These are phyloP conservation scores for Trichopoda pennipes DNA, from an alignment of 2,888 invertebrate species.

Conservation along the genomic window DNA sequence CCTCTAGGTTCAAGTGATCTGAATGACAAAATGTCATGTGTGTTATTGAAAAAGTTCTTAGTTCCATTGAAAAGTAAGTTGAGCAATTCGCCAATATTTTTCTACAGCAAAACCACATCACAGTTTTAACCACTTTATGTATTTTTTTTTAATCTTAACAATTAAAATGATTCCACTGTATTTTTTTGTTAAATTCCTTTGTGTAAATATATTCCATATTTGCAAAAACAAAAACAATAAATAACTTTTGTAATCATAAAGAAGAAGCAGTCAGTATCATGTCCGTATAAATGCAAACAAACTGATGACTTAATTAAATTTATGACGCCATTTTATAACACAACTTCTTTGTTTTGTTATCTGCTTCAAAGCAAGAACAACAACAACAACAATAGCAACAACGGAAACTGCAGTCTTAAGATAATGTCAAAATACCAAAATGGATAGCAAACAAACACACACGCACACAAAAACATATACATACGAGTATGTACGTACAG, in stretches of 20 bases:
- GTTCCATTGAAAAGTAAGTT: no score
- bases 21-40: no score
- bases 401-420: constrained; percentile 36
- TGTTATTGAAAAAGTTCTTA: no score
- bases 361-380: not conserved
- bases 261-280: constrained; percentile 24
- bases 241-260: constrained; percentile 15
- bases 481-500: not conserved
- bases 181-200: not conserved
- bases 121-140: no score
- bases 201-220: no score
- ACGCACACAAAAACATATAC: not conserved
- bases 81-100: no score
- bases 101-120: no score
- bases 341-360: constrained; percentile 23
- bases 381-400: constrained; percentile 9
- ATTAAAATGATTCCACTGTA: not conserved
- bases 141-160: no score
- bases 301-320: constrained; percentile 76
- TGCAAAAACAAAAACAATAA: not conserved
- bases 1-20: no score
- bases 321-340: constrained; percentile 69
- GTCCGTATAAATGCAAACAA: constrained; percentile 51
- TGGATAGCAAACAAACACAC: constrained; percentile 14
- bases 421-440: constrained; percentile 43